phyloP scores from a whole-genome alignment of 2,113 vertebrate genomes.

The Pampusana beccarii region DNA sequence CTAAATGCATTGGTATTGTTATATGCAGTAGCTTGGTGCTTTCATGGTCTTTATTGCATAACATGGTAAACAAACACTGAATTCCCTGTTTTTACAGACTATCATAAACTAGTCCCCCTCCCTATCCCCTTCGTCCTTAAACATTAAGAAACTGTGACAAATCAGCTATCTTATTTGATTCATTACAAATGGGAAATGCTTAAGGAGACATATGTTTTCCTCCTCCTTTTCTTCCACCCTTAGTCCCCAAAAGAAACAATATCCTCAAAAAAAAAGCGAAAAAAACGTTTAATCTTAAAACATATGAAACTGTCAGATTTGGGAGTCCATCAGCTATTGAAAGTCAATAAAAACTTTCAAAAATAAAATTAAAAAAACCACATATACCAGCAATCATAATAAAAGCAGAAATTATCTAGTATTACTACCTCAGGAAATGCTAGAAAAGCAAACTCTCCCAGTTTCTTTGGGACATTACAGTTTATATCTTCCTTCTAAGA shows the following conservation, averaged over 20 bases:
- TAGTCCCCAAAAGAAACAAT: background rate
- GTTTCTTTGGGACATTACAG: background rate
- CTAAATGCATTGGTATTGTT: background rate
- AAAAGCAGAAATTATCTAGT: background rate
- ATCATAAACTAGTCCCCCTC: background rate
- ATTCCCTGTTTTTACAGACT: background rate
- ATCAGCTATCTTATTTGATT: background rate
- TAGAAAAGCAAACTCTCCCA: background rate
- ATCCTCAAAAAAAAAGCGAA: background rate
- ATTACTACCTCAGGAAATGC: background rate
- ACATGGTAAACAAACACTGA: background rate
- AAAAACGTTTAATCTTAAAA: background rate
- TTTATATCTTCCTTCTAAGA: background rate
- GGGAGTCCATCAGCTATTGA: background rate
- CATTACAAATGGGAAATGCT: background rate
- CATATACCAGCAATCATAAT: background rate
- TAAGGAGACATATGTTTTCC: background rate
- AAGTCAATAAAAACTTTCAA: background rate
- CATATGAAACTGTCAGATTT: background rate
- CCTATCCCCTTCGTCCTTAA: background rate
- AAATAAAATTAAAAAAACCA: background rate
- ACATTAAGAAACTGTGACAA: background rate
- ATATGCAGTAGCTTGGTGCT: background rate
- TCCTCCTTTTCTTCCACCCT: background rate
- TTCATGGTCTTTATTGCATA: background rate